Evolutionary conservation across 2,113 vertebrate genomes (phyloP).

Genomic region (Blennius ocellaris): DNA sequence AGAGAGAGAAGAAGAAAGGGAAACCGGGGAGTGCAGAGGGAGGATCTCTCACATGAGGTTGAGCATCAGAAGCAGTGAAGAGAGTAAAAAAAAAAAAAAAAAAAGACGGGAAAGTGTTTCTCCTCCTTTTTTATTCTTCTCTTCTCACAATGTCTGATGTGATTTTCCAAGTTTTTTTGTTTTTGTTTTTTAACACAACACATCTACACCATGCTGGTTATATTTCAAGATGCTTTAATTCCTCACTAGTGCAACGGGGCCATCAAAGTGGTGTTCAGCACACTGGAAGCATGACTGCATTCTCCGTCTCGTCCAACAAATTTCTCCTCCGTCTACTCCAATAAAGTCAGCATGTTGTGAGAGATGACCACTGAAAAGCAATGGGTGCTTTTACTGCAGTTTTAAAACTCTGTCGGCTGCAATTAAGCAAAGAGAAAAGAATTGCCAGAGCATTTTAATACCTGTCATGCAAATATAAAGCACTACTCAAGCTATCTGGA

Average conservation of each 20-base stretch:
- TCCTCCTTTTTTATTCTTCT: conserved; percentile 19
- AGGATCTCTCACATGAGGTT: conserved; percentile 62
- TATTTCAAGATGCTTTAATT: conserved; percentile 33
- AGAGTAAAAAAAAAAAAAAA: conserved; percentile 24
- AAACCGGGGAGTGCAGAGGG: conserved; percentile 44
- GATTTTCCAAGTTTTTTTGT: conserved; percentile 11
- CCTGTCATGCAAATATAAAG: conserved; percentile 33
- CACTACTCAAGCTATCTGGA: conserved; percentile 3
- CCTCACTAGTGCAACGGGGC: conserved; percentile 23
- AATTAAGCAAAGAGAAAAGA: conserved; percentile 30
- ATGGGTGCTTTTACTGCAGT: conserved; percentile 33
- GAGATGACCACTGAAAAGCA: not conserved
- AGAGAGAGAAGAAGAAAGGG: conserved; percentile 25
- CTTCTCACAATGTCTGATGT: not conserved
- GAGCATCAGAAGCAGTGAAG: conserved; percentile 47
- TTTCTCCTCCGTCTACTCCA: not conserved
- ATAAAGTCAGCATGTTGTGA: not conserved
- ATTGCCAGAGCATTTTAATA: conserved; percentile 29
- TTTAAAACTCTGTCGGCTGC: not conserved
- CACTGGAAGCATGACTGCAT: not conserved
- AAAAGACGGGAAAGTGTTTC: conserved; percentile 7
- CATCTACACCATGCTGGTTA: conserved; percentile 2
- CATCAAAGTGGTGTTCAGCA: conserved; percentile 7
- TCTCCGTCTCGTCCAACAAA: not conserved
- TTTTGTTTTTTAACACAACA: conserved; percentile 22